Conservation (phyloP, 1,140 invertebrate genomes). For the Sminthurides bifidus region DNA sequence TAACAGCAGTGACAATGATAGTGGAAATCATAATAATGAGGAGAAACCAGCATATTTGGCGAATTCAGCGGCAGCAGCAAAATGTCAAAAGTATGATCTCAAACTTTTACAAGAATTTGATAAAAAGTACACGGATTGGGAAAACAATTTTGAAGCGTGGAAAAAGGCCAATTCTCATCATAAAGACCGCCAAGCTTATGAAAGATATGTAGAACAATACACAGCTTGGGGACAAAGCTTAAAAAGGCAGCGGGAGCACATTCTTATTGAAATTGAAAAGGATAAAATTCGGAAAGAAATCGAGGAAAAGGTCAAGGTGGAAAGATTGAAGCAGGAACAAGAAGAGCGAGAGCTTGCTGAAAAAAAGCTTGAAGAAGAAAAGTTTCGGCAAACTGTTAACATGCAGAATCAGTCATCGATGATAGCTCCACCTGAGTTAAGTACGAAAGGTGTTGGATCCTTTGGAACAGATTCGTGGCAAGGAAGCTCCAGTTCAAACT, state of each 20-base stretch:
- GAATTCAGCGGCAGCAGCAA: background rate
- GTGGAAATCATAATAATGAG: background rate
- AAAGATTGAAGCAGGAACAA: too few relatives aligned
- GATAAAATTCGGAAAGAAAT: background rate
- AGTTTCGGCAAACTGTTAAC: too few relatives aligned
- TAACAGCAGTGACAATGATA: too few relatives aligned
- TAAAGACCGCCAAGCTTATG: conserved; percentile 19
- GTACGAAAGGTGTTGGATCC: too few relatives aligned
- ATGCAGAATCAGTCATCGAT: too few relatives aligned
- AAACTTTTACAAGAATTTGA: conserved; percentile 26
- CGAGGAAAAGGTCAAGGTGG: too few relatives aligned
- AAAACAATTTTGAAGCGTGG: conserved; percentile 30
- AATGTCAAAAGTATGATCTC: conserved; percentile 12
- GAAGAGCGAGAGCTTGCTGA: too few relatives aligned
- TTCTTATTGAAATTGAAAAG: conserved; percentile 25
- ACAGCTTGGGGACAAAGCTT: conserved; percentile 20
- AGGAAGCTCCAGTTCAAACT: too few relatives aligned
- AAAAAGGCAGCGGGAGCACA: conserved; percentile 19
- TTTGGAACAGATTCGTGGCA: too few relatives aligned
- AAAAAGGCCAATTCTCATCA: conserved; percentile 22
- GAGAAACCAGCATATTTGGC: background rate
- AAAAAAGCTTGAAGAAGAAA: too few relatives aligned
- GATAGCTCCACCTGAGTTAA: too few relatives aligned
- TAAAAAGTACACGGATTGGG: conserved; percentile 28
- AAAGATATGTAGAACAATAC: conserved; percentile 26